A percentile compares a stretch with the other conserved stretches of the same genome.
Evolutionary conservation across 1,140 invertebrate genomes (phyloP).

Genomic region (Solenopsis fugax): DNA sequence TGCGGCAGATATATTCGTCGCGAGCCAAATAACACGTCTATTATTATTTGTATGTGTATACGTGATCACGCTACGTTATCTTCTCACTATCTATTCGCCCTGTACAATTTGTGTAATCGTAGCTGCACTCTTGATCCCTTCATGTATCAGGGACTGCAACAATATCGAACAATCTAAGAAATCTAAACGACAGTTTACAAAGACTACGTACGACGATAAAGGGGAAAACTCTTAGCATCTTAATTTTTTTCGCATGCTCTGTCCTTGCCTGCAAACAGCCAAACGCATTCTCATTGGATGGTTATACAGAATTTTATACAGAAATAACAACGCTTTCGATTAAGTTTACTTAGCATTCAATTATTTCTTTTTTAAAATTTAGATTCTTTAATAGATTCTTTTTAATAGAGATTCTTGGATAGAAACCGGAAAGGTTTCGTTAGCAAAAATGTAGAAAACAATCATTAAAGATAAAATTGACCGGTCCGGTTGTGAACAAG

Average conservation of each 20-base stretch:
- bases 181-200: constrained; percentile 36
- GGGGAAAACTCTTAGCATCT: not conserved
- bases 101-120: constrained; percentile 17
- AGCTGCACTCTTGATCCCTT: constrained; percentile 37
- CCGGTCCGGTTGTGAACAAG: constrained; percentile 25
- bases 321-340: not conserved
- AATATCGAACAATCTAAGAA: constrained; percentile 46
- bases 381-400: not conserved
- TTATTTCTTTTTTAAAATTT: not conserved
- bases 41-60: not conserved
- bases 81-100: not conserved
- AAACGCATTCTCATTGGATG: not conserved
- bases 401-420: not conserved
- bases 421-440: not conserved
- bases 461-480: constrained; percentile 13
- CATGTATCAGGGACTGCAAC: not conserved
- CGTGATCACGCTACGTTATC: not conserved
- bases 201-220: constrained; percentile 30
- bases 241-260: constrained; percentile 16
- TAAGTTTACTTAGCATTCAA: constrained; percentile 6
- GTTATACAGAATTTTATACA: not conserved
- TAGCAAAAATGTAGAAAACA: not conserved
- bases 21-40: constrained; percentile 18
- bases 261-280: not conserved
- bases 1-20: constrained; percentile 8